Evolutionary conservation across 1,140 invertebrate species (phyloP).

Genomic region (Callitettix versicolor): DNA sequence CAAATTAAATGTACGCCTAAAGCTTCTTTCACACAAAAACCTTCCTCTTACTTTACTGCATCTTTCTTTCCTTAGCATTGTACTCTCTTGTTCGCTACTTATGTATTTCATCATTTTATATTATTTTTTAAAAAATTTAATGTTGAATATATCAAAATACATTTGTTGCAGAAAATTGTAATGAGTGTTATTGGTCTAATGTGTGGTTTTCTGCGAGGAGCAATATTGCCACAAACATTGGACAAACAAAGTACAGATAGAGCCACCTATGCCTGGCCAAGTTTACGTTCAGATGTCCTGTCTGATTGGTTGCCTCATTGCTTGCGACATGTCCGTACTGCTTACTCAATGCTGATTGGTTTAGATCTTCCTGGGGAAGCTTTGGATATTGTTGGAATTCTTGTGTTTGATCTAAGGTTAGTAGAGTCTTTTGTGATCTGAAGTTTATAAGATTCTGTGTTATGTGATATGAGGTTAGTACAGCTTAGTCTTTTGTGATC

Average conservation of each 20-base stretch:
- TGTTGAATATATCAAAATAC: constrained; percentile 1
- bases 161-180: constrained; percentile 31
- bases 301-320: constrained; percentile 69
- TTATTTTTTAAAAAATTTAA: not conserved
- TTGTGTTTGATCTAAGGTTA: constrained; percentile 73
- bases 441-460: too few relatives aligned
- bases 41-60: too few relatives aligned
- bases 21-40: too few relatives aligned
- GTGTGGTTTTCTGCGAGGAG: constrained; percentile 49
- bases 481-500: too few relatives aligned
- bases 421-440: too few relatives aligned
- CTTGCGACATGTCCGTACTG: constrained; percentile 55
- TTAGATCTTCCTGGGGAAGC: constrained; percentile 72
- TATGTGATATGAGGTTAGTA: too few relatives aligned
- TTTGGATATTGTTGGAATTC: constrained; percentile 66
- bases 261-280: constrained; percentile 31
- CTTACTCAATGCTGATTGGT: constrained; percentile 55
- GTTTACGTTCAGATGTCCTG: constrained; percentile 31
- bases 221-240: constrained; percentile 48
- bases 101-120: too few relatives aligned
- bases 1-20: too few relatives aligned
- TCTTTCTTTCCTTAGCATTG: too few relatives aligned
- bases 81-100: too few relatives aligned
- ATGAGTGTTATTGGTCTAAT: constrained; percentile 52
- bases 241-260: constrained; percentile 33